phyloP scores from a whole-genome alignment of 2,113 vertebrate genomes.

The Microtus richardsoni region DNA sequence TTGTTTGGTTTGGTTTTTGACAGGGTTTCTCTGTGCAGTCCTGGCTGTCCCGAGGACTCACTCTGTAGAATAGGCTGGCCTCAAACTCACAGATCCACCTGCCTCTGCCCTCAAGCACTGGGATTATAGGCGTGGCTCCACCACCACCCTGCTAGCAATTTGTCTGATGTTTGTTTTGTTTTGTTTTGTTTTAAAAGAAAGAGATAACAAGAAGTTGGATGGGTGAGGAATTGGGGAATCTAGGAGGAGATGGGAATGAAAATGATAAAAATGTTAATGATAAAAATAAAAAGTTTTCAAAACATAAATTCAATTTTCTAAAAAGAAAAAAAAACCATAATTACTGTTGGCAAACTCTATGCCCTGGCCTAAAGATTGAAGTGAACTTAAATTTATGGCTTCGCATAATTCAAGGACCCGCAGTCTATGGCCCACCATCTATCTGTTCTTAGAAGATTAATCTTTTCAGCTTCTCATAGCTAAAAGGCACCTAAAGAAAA shows the following conservation, averaged over 20 bases:
- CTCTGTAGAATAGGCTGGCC: background rate
- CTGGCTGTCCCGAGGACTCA: background rate
- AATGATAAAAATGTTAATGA: background rate
- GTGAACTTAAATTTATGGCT: background rate
- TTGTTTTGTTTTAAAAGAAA: background rate
- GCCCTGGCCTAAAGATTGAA: background rate
- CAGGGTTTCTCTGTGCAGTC: background rate
- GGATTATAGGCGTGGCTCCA: background rate
- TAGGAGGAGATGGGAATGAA: background rate
- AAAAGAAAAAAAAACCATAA: background rate
- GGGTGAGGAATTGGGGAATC: background rate
- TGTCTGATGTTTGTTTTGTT: background rate
- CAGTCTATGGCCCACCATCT: background rate
- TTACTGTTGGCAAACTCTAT: background rate
- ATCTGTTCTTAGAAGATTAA: background rate
- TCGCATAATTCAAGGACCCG: background rate
- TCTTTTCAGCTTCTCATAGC: background rate
- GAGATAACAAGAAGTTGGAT: background rate
- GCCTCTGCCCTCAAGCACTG: background rate
- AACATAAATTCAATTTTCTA: background rate
- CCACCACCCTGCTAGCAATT: background rate
- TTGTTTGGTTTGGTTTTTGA: background rate
- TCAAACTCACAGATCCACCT: background rate
- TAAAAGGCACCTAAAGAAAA: conserved; percentile 13
- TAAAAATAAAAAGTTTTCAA: background rate